phyloP scores from a whole-genome alignment of 2,113 vertebrate species.

The Mus musculus region DNA sequence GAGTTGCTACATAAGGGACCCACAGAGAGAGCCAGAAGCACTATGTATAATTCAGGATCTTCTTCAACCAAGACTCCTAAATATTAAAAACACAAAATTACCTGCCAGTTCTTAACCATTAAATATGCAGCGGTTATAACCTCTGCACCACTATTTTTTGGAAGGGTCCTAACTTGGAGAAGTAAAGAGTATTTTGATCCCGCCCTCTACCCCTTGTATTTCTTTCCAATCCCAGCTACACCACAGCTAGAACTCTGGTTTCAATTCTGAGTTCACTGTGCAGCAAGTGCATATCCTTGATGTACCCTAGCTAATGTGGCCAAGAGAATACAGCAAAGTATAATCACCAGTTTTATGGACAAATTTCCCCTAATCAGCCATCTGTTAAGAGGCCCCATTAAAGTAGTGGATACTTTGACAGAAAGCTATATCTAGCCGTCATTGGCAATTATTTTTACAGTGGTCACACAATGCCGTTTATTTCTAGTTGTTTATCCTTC shows the following conservation, averaged over 20 bases:
- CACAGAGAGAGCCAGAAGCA: not conserved
- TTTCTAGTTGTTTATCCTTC: constrained; percentile 27
- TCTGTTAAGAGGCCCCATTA: not conserved
- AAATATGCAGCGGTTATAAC: not conserved
- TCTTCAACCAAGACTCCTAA: not conserved
- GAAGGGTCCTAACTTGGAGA: not conserved
- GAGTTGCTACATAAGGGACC: not conserved
- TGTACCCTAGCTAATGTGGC: not conserved
- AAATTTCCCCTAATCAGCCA: not conserved
- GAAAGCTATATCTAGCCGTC: not conserved
- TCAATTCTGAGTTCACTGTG: constrained; percentile 3
- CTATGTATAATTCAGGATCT: not conserved
- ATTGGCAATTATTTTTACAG: not conserved
- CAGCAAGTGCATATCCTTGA: not conserved
- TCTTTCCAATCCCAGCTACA: not conserved
- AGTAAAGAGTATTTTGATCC: not conserved
- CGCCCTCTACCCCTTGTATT: not conserved
- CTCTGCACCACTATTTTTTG: not conserved
- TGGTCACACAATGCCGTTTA: not conserved
- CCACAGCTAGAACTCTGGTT: not conserved
- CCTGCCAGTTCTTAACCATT: not conserved
- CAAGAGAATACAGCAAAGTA: not conserved
- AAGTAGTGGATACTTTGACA: constrained; percentile 42
- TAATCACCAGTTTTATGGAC: constrained; percentile 56
- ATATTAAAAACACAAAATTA: not conserved